Evolutionary conservation across 2,888 invertebrate genomes (phyloP).

Genomic region (Mellilla xanthometata): DNA sequence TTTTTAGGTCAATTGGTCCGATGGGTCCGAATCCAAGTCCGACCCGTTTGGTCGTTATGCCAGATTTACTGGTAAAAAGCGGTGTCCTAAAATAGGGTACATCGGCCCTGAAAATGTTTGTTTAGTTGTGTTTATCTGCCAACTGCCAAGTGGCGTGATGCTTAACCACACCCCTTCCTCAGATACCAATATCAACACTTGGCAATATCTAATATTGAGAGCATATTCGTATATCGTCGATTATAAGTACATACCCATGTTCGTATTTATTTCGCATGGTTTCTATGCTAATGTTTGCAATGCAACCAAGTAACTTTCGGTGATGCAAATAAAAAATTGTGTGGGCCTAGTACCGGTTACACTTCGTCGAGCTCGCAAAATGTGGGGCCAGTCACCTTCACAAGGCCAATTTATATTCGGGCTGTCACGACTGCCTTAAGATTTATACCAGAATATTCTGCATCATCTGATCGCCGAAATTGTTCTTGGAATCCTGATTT

Average conservation of each 20-base stretch:
- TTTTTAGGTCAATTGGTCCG: neutral
- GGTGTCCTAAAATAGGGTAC: neutral
- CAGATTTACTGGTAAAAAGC: neutral
- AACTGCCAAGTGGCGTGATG: slow-evolving; percentile 42
- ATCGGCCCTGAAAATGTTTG: slow-evolving; percentile 27
- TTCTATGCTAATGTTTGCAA: slow-evolving; percentile 11
- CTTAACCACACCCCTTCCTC: slow-evolving; percentile 42
- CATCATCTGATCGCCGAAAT: slow-evolving; percentile 9
- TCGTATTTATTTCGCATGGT: slow-evolving; percentile 6
- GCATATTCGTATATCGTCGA: neutral
- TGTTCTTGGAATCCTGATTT: neutral
- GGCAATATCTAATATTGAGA: slow-evolving; percentile 13
- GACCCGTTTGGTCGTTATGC: neutral
- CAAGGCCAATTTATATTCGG: slow-evolving; percentile 46
- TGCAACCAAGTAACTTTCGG: slow-evolving; percentile 18
- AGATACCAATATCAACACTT: slow-evolving; percentile 28
- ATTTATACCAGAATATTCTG: slow-evolving; percentile 32
- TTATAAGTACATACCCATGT: too few species aligned
- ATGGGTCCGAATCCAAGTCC: too few species aligned
- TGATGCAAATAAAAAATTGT: slow-evolving; percentile 22
- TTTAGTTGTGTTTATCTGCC: slow-evolving; percentile 45
- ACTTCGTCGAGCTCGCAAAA: slow-evolving; percentile 28
- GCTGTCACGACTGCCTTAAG: slow-evolving; percentile 36
- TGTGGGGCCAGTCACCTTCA: slow-evolving; percentile 50
- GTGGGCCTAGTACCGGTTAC: slow-evolving; percentile 27